Base-by-base conservation (phyloP, 2,797 vertebrate genomes). In the Myotis vivesi region DNA sequence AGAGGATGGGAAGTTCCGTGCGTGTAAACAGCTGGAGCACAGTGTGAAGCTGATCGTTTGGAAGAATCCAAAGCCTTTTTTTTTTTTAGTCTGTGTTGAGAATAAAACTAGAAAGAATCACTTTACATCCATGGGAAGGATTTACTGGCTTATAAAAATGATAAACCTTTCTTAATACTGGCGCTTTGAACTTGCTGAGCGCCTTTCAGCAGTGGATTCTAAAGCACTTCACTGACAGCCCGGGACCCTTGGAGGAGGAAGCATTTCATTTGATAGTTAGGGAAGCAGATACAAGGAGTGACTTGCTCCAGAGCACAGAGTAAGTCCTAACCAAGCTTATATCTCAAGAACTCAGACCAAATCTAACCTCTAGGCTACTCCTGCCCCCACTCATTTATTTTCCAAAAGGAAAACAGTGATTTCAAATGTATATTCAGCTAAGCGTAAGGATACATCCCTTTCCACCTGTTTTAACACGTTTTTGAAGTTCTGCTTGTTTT, bases 161-260 rank as follows among this genome's bases (percentile, higher is more conserved):
- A 94, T 96, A 97, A 97, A 96, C 83, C 75, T 89, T 69, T 73
- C 83, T 95, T 96, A 96, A 94, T 94, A 77, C 93, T 79, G 57
- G 66, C 80, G 64, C 96, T 97, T 97, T 97, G 95, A 97, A 96
- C 80, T 95, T 22, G 28, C 88, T 94, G 88, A 94, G 92, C 6
- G 11, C 75, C 90, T 96, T 96, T 96, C 94, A 95, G 94, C 83
- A 38, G 80, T 19, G 76, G 87, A 95, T 96, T 97, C 83, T 84
- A 62, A 84, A 92, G 83, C 72, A 82, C 94, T 97, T 97, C 95
- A 93, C 87, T 87, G 68, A 94, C 76, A 92, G 75, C 57, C 88
- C 6, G 13, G 80, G 89, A 91, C 94, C 87, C 92, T 91, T 33
- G 25, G 75, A 62, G n/a, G 80, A 91, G 83, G 69, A 15, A 71